Evolutionary conservation across 2,797 vertebrate species (phyloP).

Genomic region (Hipposideros larvatus): DNA sequence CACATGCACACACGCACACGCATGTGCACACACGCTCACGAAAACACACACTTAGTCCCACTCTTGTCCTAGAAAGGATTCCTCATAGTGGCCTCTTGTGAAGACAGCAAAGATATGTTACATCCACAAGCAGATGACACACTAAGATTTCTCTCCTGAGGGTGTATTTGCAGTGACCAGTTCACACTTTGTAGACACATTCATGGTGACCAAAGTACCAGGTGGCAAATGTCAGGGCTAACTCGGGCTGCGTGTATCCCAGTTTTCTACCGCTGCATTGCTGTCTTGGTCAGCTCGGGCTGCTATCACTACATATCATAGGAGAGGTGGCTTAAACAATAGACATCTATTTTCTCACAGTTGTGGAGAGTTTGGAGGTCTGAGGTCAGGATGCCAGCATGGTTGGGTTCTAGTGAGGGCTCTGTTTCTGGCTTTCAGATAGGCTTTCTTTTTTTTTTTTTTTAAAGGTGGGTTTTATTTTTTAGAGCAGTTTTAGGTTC

Average conservation of each 20-base stretch:
- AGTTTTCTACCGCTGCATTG: background rate
- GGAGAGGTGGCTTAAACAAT: background rate
- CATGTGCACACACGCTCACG: accelerated
- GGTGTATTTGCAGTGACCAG: background rate
- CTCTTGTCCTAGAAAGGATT: background rate
- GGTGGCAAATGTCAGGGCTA: background rate
- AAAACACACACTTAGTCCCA: background rate
- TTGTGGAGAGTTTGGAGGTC: background rate
- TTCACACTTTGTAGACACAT: background rate
- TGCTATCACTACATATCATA: background rate
- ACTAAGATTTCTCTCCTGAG: background rate
- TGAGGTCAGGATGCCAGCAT: background rate
- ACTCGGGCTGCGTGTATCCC: background rate
- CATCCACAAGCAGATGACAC: background rate
- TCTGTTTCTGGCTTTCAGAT: background rate
- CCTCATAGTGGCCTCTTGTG: background rate
- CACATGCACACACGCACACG: background rate
- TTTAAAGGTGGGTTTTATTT: too few relatives aligned
- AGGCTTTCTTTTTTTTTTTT: background rate
- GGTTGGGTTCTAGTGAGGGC: background rate
- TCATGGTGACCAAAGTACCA: background rate
- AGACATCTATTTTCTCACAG: background rate
- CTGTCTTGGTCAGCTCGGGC: background rate
- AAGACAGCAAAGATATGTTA: background rate
- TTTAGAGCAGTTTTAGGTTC: too few relatives aligned